Percentiles rank a stretch among this genome's conserved stretches.
Evolutionary conservation across 2,888 invertebrate genomes (phyloP).

Genomic region (Melinaea menophilus): DNA sequence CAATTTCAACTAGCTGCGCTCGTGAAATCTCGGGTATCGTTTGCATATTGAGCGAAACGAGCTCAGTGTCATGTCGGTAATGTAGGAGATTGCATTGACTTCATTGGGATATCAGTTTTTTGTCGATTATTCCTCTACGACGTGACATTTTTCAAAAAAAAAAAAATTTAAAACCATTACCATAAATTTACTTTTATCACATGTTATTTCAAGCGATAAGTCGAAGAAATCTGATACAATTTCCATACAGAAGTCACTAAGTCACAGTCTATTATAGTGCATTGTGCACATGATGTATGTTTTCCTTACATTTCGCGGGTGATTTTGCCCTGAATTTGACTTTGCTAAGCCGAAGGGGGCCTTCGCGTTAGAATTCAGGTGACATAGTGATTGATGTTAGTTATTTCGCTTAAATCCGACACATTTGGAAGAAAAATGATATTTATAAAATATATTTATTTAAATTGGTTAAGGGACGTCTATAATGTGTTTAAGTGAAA

Average conservation of each 20-base stretch:
- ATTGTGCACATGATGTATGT: constrained; percentile 72
- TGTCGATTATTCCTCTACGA: no score
- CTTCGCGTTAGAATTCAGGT: constrained; percentile 53
- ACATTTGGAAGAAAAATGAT: constrained; percentile 34
- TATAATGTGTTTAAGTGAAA: no score
- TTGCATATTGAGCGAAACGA: no score
- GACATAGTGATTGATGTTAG: constrained; percentile 63
- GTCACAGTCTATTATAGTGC: constrained; percentile 58
- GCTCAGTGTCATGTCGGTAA: no score
- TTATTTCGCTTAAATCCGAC: constrained; percentile 40
- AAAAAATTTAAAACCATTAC: no score
- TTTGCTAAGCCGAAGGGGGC: constrained; percentile 45
- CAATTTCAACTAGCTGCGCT: no score
- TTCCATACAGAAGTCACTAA: constrained; percentile 61
- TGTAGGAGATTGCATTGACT: no score
- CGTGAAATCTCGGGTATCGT: no score
- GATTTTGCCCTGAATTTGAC: constrained; percentile 59
- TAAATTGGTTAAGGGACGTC: no score
- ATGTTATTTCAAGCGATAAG: constrained; percentile 66
- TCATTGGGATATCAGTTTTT: no score
- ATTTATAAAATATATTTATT: constrained; percentile 23
- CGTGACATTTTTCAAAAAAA: no score
- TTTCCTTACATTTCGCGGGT: constrained; percentile 59
- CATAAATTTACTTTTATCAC: constrained; percentile 41
- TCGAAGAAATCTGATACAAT: constrained; percentile 58